Evolutionary conservation across 1,140 invertebrate genomes (phyloP).

Genomic region (Aphelenchoides fujianensis): DNA sequence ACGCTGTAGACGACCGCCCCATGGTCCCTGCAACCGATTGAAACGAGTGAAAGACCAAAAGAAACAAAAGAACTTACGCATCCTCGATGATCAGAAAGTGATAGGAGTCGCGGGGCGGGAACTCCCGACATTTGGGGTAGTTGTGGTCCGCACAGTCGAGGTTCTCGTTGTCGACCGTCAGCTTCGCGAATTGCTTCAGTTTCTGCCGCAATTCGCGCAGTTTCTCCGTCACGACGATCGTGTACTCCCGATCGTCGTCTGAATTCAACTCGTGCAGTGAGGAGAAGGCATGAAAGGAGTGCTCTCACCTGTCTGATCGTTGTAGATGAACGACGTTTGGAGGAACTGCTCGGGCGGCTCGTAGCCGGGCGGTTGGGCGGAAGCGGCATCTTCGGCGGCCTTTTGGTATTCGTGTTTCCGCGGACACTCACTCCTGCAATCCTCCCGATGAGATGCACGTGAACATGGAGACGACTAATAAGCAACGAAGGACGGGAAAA

Average conservation of each 20-base stretch:
- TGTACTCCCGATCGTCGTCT: constrained; percentile 38
- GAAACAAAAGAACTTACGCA: constrained; percentile 36
- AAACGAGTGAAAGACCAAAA: no score
- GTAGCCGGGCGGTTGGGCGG: constrained; percentile 28
- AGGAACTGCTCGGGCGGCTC: constrained; percentile 37
- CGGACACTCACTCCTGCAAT: constrained; percentile 36
- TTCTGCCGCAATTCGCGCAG: constrained; percentile 1
- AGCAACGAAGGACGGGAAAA: no score
- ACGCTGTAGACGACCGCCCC: constrained; percentile 47
- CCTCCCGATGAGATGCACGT: not conserved
- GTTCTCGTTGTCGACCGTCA: constrained; percentile 41
- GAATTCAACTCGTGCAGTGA: constrained; percentile 2
- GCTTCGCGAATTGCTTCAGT: constrained; percentile 5
- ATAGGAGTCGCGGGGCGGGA: constrained; percentile 32
- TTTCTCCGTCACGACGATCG: constrained; percentile 18
- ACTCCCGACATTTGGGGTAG: constrained; percentile 37
- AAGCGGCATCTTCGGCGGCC: constrained; percentile 19
- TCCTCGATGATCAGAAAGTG: constrained; percentile 48
- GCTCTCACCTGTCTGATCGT: constrained; percentile 31
- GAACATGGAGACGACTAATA: constrained; percentile 11
- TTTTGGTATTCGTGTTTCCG: no score
- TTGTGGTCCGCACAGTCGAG: constrained; percentile 27
- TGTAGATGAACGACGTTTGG: constrained; percentile 42
- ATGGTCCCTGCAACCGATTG: constrained; percentile 24
- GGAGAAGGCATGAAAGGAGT: not conserved